Evolutionary conservation across 2,888 invertebrate species (phyloP).

Genomic region (Andrena praecox): DNA sequence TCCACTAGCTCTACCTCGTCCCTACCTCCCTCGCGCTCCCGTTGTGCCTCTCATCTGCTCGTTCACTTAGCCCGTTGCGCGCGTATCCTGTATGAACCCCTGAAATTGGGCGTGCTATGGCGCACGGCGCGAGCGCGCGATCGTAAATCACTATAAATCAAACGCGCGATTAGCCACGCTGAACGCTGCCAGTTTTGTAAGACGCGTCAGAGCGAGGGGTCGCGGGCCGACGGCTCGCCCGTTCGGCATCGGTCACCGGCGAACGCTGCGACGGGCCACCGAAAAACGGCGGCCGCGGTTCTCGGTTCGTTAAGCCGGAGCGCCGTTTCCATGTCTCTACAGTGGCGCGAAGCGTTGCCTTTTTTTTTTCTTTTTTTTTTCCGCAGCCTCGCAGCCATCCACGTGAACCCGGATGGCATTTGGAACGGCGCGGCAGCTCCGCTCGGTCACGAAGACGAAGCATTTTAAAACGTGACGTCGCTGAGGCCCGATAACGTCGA

Average conservation of each 20-base stretch:
- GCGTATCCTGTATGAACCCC: conserved; percentile 42
- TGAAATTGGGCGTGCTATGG: conserved; percentile 65
- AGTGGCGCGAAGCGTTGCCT: not conserved
- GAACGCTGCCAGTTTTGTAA: conserved; percentile 34
- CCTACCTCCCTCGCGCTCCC: conserved; percentile 40
- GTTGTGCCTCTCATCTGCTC: conserved; percentile 48
- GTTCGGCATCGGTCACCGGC: not conserved
- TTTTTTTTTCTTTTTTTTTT: too few species aligned
- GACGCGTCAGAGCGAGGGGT: conserved; percentile 38
- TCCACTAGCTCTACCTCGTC: conserved; percentile 65
- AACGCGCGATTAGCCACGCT: conserved; percentile 76
- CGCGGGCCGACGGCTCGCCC: not conserved
- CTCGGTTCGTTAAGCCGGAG: not conserved
- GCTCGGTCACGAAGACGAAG: not conserved
- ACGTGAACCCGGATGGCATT: not conserved
- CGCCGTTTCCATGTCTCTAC: not conserved
- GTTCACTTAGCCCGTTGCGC: conserved; percentile 50
- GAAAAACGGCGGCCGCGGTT: not conserved
- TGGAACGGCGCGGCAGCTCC: not conserved
- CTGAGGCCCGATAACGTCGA: too few species aligned
- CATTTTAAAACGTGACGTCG: too few species aligned
- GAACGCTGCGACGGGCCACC: not conserved
- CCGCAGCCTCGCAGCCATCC: not conserved
- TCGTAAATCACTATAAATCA: conserved; percentile 78
- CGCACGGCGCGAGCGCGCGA: conserved; percentile 64